These are phyloP conservation scores for Eumerus sabulonum DNA, from an alignment of 2,888 invertebrate genomes.

Conservation along the genomic window DNA sequence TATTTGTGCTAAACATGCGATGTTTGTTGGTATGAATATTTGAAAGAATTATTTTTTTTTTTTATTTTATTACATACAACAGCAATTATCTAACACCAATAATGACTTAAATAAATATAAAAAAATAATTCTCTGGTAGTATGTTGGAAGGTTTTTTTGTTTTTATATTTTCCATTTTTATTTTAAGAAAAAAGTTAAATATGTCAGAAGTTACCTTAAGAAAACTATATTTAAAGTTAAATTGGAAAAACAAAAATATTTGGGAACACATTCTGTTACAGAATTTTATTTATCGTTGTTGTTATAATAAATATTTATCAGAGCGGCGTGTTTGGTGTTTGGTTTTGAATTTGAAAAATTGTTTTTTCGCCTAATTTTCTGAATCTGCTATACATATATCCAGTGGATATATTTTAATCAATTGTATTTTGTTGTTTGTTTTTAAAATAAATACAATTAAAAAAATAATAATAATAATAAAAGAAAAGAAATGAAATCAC, in stretches of 20 bases:
- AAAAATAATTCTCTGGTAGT: conserved; percentile 7
- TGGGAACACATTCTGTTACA: conserved; percentile 41
- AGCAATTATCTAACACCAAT: conserved; percentile 32
- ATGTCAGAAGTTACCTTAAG: conserved; percentile 66
- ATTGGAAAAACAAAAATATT: conserved; percentile 52
- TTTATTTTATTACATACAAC: conserved; percentile 19
- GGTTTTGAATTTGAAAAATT: conserved; percentile 2
- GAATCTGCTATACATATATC: too few species aligned
- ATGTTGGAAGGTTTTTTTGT: background rate
- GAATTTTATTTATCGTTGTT: conserved; percentile 21
- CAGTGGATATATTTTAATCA: too few species aligned
- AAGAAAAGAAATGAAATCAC: conserved; percentile 72
- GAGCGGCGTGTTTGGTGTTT: background rate
- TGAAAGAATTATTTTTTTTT: conserved; percentile 9
- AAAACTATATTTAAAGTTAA: conserved; percentile 66
- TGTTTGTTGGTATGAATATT: conserved; percentile 39
- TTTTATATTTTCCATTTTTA: background rate
- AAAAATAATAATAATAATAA: conserved; percentile 42
- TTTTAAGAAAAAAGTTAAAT: conserved; percentile 33
- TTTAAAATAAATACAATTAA: background rate
- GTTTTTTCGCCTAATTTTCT: background rate
- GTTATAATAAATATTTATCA: background rate
- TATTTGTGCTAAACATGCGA: conserved; percentile 64
- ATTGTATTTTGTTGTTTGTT: too few species aligned
- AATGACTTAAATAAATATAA: conserved; percentile 18